These are phyloP conservation scores for Fragum whitleyi DNA, from an alignment of 2,888 invertebrate species.

Conservation along the genomic window DNA sequence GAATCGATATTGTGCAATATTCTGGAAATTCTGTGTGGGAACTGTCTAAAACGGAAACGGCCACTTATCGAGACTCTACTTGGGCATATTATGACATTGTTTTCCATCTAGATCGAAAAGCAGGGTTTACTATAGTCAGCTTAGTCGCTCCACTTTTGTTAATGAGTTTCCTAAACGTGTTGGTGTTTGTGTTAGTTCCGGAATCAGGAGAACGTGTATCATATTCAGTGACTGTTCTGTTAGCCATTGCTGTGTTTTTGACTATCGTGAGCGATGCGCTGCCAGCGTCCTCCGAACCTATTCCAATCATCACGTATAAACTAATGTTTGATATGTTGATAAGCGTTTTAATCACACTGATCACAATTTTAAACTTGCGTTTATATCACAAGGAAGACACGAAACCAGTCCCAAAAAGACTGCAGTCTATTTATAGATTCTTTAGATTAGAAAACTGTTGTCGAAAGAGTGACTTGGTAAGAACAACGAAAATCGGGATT, in stretches of 20 bases:
- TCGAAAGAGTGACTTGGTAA: neutral
- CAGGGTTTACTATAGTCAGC: conserved; percentile 41
- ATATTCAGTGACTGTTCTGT: conserved; percentile 58
- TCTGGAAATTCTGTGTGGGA: conserved; percentile 2
- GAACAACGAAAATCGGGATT: neutral
- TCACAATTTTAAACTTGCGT: conserved; percentile 60
- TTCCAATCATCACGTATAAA: conserved; percentile 49
- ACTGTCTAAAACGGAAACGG: neutral
- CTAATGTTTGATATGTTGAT: conserved; percentile 54
- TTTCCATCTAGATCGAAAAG: conserved; percentile 19
- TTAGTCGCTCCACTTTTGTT: conserved; percentile 56
- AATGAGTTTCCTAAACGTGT: conserved; percentile 53
- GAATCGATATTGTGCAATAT: neutral
- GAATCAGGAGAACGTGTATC: conserved; percentile 63
- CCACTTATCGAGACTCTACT: neutral
- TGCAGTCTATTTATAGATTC: conserved; percentile 6
- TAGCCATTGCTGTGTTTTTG: conserved; percentile 60
- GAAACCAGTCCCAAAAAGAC: conserved; percentile 26
- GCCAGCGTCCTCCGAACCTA: conserved; percentile 53
- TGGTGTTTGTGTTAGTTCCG: conserved; percentile 58
- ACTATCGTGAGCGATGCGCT: conserved; percentile 60
- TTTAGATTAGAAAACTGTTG: neutral
- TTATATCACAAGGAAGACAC: conserved; percentile 60
- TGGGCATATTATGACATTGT: conserved; percentile 10
- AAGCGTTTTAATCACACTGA: conserved; percentile 61